A percentile compares a stretch with the other conserved stretches of the same genome.
Evolutionary conservation across 2,113 vertebrate genomes (phyloP).

Genomic region (Corynorhinus townsendii): DNA sequence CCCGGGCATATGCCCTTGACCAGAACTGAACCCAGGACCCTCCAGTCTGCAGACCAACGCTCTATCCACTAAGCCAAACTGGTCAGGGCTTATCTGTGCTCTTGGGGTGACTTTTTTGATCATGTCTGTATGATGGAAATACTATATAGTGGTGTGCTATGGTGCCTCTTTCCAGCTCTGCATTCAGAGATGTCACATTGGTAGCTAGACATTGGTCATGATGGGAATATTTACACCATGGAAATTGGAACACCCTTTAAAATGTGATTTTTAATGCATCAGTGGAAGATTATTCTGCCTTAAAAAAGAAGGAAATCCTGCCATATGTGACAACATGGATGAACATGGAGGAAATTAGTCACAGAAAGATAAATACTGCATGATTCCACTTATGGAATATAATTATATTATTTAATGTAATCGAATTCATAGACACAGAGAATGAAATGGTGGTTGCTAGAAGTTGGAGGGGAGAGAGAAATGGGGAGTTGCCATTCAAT

Average conservation of each 20-base stretch:
- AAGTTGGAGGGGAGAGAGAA: neutral
- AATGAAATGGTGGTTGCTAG: neutral
- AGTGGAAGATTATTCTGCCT: neutral
- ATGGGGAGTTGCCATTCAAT: fast-evolving
- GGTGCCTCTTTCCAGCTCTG: neutral
- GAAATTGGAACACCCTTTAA: neutral
- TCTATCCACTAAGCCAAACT: too few relatives aligned
- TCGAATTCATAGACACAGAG: neutral
- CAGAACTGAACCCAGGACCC: too few relatives aligned
- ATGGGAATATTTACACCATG: neutral
- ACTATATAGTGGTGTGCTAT: fast-evolving
- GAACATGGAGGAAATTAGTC: neutral
- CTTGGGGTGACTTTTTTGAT: neutral
- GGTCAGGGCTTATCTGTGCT: too few relatives aligned
- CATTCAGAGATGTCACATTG: neutral
- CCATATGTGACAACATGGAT: neutral
- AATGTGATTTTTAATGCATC: neutral
- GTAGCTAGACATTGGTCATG: neutral
- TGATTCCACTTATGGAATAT: neutral
- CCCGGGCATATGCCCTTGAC: too few relatives aligned
- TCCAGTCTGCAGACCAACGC: too few relatives aligned
- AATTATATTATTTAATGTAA: neutral
- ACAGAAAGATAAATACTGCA: neutral
- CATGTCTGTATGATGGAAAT: neutral
- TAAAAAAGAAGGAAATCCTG: neutral